Percentiles rank a stretch among this genome's conserved stretches.
Conservation (phyloP, 2,888 invertebrate species). For the Altica lythri region DNA sequence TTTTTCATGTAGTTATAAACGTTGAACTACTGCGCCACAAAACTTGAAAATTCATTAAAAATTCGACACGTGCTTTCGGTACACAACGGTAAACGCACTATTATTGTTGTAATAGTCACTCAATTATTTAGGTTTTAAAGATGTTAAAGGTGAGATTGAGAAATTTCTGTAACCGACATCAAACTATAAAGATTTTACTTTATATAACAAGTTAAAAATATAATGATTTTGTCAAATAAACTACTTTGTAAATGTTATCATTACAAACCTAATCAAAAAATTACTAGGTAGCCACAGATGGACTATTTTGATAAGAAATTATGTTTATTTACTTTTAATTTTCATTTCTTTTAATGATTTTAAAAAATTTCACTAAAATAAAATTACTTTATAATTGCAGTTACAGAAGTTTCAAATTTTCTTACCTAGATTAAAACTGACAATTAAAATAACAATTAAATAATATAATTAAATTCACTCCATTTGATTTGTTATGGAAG, state of each 20-base stretch:
- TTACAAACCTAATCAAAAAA: too few species aligned
- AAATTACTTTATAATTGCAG: not conserved
- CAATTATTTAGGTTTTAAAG: too few species aligned
- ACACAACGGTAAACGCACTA: not conserved
- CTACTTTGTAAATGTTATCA: too few species aligned
- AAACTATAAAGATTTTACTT: too few species aligned
- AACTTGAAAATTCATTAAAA: slow-evolving; percentile 2
- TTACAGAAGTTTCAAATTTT: not conserved
- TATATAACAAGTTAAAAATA: too few species aligned
- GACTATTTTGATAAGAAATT: too few species aligned
- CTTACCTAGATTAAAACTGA: not conserved
- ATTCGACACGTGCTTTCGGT: too few species aligned
- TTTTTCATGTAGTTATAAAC: slow-evolving; percentile 13
- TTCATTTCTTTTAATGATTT: not conserved
- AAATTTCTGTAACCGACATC: too few species aligned
- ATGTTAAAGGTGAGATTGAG: too few species aligned
- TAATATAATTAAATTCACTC: slow-evolving; percentile 9
- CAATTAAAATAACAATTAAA: slow-evolving; percentile 4
- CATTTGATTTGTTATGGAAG: slow-evolving; percentile 3
- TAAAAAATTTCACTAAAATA: not conserved
- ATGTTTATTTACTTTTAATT: not conserved
- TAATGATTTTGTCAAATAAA: too few species aligned
- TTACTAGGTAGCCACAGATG: too few species aligned
- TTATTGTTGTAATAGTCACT: too few species aligned
- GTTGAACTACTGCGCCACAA: not conserved